Conservation (phyloP, 2,113 vertebrate species). For the Tachuris rubrigastra region DNA sequence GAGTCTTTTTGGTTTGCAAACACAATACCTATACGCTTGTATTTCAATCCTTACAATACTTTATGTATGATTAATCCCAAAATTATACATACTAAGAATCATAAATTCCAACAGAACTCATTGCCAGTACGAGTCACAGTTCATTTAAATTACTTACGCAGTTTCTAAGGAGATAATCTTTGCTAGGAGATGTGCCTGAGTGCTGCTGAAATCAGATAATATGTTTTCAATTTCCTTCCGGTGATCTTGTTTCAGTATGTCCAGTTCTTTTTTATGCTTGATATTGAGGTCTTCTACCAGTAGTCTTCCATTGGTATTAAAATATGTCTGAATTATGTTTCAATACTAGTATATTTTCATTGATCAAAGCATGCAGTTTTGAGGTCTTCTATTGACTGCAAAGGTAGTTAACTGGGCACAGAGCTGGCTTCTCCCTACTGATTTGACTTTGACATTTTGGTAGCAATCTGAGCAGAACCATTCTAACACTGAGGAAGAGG, state of each 20-base stretch:
- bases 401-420: not conserved
- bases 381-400: not conserved
- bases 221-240: conserved; percentile 81
- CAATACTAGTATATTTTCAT: not conserved
- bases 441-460: not conserved
- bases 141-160: conserved; percentile 72
- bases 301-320: conserved; percentile 43
- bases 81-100: not conserved
- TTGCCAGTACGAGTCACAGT: not conserved
- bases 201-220: conserved; percentile 83
- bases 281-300: conserved; percentile 72
- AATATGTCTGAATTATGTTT: not conserved
- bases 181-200: conserved; percentile 83
- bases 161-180: conserved; percentile 88
- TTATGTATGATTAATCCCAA: not conserved
- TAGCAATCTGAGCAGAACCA: not conserved
- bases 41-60: not conserved
- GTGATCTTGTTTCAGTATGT: conserved; percentile 79
- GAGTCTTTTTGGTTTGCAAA: not conserved
- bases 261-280: conserved; percentile 76
- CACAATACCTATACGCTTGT: not conserved
- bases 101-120: not conserved
- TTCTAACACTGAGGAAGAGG: not conserved
- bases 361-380: conserved; percentile 2
- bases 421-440: not conserved